Evolutionary conservation across 2,888 invertebrate genomes (phyloP), one percentile per base, ranked within the genome.

Genomic region (Mythimna loreyi): DNA sequence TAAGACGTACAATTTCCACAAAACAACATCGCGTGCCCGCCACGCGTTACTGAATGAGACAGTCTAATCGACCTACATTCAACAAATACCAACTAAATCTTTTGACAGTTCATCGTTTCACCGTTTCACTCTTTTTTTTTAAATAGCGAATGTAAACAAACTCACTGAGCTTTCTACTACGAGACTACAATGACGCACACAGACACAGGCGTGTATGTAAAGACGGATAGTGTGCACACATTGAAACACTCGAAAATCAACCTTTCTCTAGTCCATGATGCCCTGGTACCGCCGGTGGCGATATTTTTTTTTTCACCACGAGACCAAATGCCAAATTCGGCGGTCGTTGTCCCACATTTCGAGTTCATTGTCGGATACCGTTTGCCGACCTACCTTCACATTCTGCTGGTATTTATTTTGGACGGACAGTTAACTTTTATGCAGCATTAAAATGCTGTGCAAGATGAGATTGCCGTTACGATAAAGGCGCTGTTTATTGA

Each of bases 311-410:
- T 93, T 93, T 91, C 86, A 87, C 89, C 85, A 89, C 90, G 89
- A 87, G 87, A 85, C 78, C 66, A 89, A 91, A 90, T 90, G 89
- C 89, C 90, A 91, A 92, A 90, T 90, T 89, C 80, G 87, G 73
- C 90, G 93, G 92, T 92, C 92, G 82, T 91, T 86, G 96, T 92
- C 86, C 94, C 87, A 94, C 85, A 90, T 93, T 84, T 80, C 43
- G 78, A 86, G 92, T 90, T 93, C 93, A 93, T 86, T 92, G 93
- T 81, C 92, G 91, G 86, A 71, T 94, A 94, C 95, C 96, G 95
- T 94, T 92, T 90, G 87, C 89, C 89, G 96, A 96, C 96, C 96
- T 95, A 95, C 94, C 95, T 94, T 92, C 91, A 94, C 92, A 93
- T 89, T 91, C 91, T 84, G 92, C 89, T 87, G 92, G 90, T 89